Evolutionary conservation across 2,888 invertebrate genomes (phyloP).

Genomic region (Drosophila limbata): DNA sequence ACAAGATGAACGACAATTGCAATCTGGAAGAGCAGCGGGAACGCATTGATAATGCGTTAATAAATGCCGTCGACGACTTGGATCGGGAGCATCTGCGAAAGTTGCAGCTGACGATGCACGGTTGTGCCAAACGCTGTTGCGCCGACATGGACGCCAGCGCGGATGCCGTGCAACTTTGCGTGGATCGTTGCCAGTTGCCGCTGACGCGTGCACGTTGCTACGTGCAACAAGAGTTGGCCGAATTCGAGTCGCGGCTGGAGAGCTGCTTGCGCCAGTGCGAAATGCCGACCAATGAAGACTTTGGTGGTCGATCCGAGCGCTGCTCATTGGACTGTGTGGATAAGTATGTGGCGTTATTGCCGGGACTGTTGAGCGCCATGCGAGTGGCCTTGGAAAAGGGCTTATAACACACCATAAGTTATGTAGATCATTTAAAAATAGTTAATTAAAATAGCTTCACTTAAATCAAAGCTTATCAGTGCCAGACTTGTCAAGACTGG

Average conservation of each 20-base stretch:
- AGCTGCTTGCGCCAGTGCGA: slow-evolving; percentile 87
- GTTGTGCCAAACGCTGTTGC: slow-evolving; percentile 94
- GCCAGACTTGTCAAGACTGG: neutral
- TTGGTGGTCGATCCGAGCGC: slow-evolving; percentile 28
- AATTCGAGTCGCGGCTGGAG: slow-evolving; percentile 88
- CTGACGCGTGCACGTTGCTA: slow-evolving; percentile 90
- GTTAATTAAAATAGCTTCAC: slow-evolving; percentile 43
- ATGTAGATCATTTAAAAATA: neutral
- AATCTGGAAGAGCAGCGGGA: slow-evolving; percentile 90
- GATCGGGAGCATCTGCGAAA: slow-evolving; percentile 91
- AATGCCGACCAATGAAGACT: neutral
- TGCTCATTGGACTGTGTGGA: slow-evolving; percentile 89
- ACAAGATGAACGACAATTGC: slow-evolving; percentile 28
- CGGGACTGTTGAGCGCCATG: slow-evolving; percentile 90
- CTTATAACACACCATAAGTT: slow-evolving; percentile 6
- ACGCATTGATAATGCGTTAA: slow-evolving; percentile 92
- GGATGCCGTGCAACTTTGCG: slow-evolving; percentile 92
- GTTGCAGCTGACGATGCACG: slow-evolving; percentile 96
- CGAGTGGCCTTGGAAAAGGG: slow-evolving; percentile 48
- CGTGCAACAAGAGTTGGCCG: slow-evolving; percentile 86
- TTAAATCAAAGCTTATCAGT: slow-evolving; percentile 46
- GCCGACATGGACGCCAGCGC: slow-evolving; percentile 89
- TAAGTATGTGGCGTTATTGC: slow-evolving; percentile 90
- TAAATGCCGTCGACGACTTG: slow-evolving; percentile 91
- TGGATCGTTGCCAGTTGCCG: slow-evolving; percentile 90